A percentile compares a stretch with the other conserved stretches of the same genome.
phyloP scores from a whole-genome alignment of 2,888 invertebrate species.

The Gryllus longicercus region DNA sequence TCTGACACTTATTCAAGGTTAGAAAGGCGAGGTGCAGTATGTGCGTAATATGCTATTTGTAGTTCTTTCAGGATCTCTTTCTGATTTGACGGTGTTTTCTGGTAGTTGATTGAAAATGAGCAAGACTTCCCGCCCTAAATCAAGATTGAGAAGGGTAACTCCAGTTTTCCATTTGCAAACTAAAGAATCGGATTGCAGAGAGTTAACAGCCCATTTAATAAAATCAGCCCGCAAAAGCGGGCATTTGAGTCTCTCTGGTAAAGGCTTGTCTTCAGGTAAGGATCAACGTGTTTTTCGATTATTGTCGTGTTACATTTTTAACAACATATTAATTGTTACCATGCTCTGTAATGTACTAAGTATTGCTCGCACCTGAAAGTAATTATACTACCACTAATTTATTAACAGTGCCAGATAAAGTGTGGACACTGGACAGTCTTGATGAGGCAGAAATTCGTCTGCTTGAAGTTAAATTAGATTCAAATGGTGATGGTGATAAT shows the following conservation, averaged over 20 bases:
- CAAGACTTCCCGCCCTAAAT: neutral
- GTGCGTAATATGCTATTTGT: neutral
- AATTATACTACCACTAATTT: neutral
- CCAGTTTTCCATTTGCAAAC: constrained; percentile 71
- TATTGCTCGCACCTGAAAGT: neutral
- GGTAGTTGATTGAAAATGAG: neutral
- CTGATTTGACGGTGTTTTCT: neutral
- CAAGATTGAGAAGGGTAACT: constrained; percentile 42
- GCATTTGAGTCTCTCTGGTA: constrained; percentile 71
- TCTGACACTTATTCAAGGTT: neutral
- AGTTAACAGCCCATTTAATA: constrained; percentile 66
- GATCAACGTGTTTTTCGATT: constrained; percentile 20
- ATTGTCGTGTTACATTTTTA: too few relatives aligned
- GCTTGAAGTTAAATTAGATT: constrained; percentile 42
- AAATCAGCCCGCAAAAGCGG: constrained; percentile 79
- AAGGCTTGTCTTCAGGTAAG: constrained; percentile 69
- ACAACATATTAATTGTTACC: too few relatives aligned
- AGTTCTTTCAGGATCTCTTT: neutral
- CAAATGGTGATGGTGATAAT: constrained; percentile 51
- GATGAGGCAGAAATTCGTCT: constrained; percentile 45
- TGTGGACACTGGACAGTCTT: constrained; percentile 49
- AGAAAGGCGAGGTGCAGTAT: neutral
- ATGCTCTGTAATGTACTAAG: too few relatives aligned
- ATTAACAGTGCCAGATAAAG: constrained; percentile 44
- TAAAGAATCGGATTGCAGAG: constrained; percentile 64